phyloP scores from a whole-genome alignment of 2,113 vertebrate genomes.

The Camelus dromedarius region DNA sequence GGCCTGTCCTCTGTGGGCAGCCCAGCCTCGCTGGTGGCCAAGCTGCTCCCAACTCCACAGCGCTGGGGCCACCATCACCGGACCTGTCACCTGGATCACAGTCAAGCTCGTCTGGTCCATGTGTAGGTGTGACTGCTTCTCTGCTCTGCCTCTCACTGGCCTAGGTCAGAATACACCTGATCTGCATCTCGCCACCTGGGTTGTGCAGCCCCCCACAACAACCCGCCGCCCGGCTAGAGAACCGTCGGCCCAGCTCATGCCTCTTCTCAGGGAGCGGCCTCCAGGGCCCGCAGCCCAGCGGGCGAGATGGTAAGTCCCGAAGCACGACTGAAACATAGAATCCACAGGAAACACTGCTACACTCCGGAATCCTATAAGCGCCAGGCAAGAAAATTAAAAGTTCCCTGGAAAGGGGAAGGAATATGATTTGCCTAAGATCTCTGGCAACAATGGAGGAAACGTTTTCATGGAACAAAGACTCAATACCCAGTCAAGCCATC shows the following conservation, averaged over 20 bases:
- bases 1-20: background rate
- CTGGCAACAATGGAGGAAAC: background rate
- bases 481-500: background rate
- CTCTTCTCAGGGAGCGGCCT: background rate
- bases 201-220: too few species aligned
- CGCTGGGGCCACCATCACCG: background rate
- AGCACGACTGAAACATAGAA: background rate
- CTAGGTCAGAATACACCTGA: background rate
- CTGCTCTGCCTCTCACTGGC: background rate
- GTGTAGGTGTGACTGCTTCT: background rate
- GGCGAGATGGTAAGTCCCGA: background rate
- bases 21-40: background rate
- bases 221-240: rapidly evolving
- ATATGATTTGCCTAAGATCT: background rate
- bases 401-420: background rate
- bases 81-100: background rate
- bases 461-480: background rate
- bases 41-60: background rate
- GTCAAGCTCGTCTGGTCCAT: background rate
- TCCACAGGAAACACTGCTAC: background rate
- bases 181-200: background rate
- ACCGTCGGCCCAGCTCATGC: background rate
- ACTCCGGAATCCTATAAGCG: background rate
- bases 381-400: background rate
- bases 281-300: background rate